phyloP scores from a whole-genome alignment of 1,140 invertebrate species.

The Caenorhabditis remanei region DNA sequence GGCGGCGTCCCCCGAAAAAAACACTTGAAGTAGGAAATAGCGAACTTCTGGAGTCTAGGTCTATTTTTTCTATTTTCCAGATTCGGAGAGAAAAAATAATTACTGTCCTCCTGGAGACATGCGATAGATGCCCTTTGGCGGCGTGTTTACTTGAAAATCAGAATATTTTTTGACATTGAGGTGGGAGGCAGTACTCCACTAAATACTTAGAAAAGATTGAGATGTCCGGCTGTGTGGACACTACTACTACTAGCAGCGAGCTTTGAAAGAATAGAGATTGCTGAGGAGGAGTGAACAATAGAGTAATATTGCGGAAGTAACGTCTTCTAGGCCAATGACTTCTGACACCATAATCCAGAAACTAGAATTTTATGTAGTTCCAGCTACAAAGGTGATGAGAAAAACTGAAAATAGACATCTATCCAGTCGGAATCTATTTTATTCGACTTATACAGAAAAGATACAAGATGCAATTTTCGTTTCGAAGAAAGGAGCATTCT shows the following conservation, averaged over 20 bases:
- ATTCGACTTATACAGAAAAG: too few species aligned
- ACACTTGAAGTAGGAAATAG: not conserved
- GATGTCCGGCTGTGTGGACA: not conserved
- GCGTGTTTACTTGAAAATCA: not conserved
- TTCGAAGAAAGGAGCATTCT: not conserved
- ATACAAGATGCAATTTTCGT: slow-evolving; percentile 25
- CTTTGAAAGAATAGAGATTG: slow-evolving; percentile 4
- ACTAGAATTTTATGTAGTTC: not conserved
- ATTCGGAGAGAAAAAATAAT: not conserved
- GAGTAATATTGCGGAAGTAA: slow-evolving; percentile 1
- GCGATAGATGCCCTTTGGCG: not conserved
- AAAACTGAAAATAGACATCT: too few species aligned
- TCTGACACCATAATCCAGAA: not conserved
- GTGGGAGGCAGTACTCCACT: not conserved
- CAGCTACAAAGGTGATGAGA: not conserved
- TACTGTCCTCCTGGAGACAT: not conserved
- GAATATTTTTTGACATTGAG: not conserved
- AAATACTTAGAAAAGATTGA: not conserved
- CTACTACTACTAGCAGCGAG: not conserved
- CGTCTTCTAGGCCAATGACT: not conserved
- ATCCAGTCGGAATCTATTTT: too few species aligned
- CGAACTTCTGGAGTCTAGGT: too few species aligned
- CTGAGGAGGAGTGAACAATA: not conserved
- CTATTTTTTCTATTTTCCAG: not conserved
- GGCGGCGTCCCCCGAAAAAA: too few species aligned